phyloP scores from a whole-genome alignment of 1,140 invertebrate genomes.

The Drosophila tani region DNA sequence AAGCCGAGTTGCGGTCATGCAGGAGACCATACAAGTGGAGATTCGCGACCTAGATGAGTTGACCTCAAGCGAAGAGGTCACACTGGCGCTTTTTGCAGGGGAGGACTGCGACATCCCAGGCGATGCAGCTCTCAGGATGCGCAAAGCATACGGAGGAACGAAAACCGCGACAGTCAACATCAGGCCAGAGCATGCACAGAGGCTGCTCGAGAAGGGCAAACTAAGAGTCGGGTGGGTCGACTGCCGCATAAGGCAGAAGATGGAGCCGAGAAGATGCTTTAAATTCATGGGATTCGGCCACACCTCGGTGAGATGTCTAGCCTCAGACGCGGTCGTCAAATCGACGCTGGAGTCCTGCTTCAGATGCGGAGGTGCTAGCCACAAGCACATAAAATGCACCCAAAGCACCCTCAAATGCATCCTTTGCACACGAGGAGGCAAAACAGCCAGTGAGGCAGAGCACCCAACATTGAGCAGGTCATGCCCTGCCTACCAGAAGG shows the following conservation, averaged over 20 bases:
- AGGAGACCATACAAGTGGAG: not conserved
- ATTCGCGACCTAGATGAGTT: not conserved
- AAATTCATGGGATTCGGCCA: no score
- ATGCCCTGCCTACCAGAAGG: not conserved
- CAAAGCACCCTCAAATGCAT: not conserved
- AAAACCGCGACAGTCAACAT: no score
- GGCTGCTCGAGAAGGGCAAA: no score
- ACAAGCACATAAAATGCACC: not conserved
- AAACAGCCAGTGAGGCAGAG: not conserved
- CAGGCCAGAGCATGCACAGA: no score
- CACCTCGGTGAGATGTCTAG: no score
- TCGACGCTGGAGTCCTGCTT: not conserved
- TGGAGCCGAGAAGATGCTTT: no score
- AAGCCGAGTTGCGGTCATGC: conserved; percentile 1
- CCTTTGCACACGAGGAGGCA: not conserved
- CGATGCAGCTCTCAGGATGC: no score
- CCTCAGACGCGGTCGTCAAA: not conserved
- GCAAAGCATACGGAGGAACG: no score
- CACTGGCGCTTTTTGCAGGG: no score
- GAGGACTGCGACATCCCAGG: not conserved
- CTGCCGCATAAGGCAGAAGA: no score
- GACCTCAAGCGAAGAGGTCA: not conserved
- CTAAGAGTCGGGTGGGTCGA: no score
- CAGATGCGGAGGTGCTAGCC: not conserved
- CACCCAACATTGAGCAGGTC: not conserved